Evolutionary conservation across 2,113 vertebrate species (phyloP), one percentile per base, ranked within the genome.

Genomic region (Pseudorasbora parva): DNA sequence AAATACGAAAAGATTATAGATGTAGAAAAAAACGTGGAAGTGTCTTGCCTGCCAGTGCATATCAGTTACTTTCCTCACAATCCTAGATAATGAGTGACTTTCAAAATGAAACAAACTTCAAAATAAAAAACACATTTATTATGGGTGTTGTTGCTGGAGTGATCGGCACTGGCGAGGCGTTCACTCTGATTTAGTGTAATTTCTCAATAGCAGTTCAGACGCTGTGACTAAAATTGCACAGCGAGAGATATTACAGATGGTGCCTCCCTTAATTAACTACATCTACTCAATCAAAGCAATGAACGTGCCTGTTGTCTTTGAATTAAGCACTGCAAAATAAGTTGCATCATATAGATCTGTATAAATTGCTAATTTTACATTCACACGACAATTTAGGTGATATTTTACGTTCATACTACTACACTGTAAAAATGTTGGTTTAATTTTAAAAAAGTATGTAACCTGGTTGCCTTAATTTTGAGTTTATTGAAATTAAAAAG

Each of bases 241-340:
- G 82, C 72, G 51, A 73, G 82, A 43, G 66, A 45, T 27, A 60
- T 78, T 84, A 82, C 87, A 88, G 87, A 86, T 86, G 87, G 84
- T 49, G 30, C 78, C 82, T 69, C 68, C 76, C 43, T 85, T 88
- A 88, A 88, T 88, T 88, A 82, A 83, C 78, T 82, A 82, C 25
- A 86, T 84, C 72, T 77, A 72, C 87, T 86, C 82, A 57, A 86
- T 86, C 84, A 84, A 81, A 74, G 62, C 66, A 21, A 33, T 43
- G 72, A 82, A 84, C 77, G 82, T 84, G 73, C 43, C 12, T 74
- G 64, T 73, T 69, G 73, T 87, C 81, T 82, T 54, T 23, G 66
- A 56, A 84, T 8, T 15, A 73, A 84, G 72, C 12, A 47, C 72
- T 47, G 72, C 47, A 25, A 75, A 59, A 69, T 78, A 74, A 84